Conservation (phyloP, 2,113 vertebrate genomes). For the Strigops habroptila region DNA sequence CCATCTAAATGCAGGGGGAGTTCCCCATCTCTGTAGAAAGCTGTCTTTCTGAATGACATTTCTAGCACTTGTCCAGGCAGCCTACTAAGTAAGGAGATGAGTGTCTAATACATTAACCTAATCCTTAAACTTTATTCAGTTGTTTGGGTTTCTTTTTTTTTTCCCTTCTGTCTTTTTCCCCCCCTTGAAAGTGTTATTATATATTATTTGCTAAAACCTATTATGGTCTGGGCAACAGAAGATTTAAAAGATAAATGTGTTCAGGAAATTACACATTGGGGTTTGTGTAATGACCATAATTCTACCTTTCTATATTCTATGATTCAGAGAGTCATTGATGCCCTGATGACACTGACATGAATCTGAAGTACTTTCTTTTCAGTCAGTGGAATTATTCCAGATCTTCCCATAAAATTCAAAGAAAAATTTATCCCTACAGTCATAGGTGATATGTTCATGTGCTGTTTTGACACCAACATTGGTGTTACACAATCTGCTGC, state of each 20-base stretch:
- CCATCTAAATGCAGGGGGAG: neutral
- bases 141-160: neutral
- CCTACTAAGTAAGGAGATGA: neutral
- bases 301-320: neutral
- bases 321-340: neutral
- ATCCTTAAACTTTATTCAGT: neutral
- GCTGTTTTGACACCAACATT: neutral
- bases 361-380: neutral
- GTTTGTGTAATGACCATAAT: neutral
- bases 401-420: neutral
- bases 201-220: neutral
- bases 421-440: neutral
- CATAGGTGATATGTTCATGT: neutral
- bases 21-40: neutral
- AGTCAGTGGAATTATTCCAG: neutral
- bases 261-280: neutral
- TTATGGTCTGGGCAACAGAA: neutral
- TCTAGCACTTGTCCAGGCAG: neutral
- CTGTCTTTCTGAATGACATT: neutral
- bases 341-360: neutral
- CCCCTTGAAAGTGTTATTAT: neutral
- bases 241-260: neutral
- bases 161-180: too few species aligned
- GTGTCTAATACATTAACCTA: neutral
- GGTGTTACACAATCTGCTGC: neutral